These are phyloP conservation scores for Leptinotarsa rubiginosa DNA, from an alignment of 2,888 invertebrate species.

Conservation along the genomic window DNA sequence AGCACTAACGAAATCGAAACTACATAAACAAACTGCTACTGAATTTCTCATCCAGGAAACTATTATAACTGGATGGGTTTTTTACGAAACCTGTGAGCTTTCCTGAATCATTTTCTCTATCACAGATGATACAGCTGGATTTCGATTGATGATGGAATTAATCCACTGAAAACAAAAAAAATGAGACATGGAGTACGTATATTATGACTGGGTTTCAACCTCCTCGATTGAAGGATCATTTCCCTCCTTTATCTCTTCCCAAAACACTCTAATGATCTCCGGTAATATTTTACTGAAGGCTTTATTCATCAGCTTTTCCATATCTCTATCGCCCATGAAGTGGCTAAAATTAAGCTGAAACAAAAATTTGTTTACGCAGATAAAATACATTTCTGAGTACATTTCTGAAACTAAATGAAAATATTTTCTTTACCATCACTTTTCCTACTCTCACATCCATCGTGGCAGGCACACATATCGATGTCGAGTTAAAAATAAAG, in stretches of 20 bases:
- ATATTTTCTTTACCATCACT: slow-evolving; percentile 2
- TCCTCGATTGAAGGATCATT: slow-evolving; percentile 38
- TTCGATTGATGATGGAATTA: not conserved
- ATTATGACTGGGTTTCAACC: slow-evolving; percentile 24
- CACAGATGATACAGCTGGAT: not conserved
- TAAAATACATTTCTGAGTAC: not conserved
- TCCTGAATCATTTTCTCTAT: not conserved
- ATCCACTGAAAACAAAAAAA: slow-evolving; percentile 6
- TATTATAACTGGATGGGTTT: not conserved
- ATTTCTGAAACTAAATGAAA: not conserved
- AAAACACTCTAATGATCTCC: slow-evolving; percentile 42
- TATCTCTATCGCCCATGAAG: slow-evolving; percentile 43
- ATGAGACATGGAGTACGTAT: not conserved
- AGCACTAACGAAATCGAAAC: not conserved
- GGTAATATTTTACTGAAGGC: slow-evolving; percentile 35
- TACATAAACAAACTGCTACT: not conserved
- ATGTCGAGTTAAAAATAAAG: not conserved
- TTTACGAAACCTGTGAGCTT: not conserved
- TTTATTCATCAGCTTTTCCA: slow-evolving; percentile 41
- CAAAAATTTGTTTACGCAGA: not conserved
- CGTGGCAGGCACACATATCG: slow-evolving; percentile 8
- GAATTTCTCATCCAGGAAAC: no score
- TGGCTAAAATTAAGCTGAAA: slow-evolving; percentile 37
- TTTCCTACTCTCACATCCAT: slow-evolving; percentile 6
- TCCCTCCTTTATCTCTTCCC: slow-evolving; percentile 42